Percentiles rank a stretch among this genome's conserved stretches.
These are phyloP conservation scores for Atethmia centrago DNA, from an alignment of 2,888 invertebrate genomes.

Conservation along the genomic window DNA sequence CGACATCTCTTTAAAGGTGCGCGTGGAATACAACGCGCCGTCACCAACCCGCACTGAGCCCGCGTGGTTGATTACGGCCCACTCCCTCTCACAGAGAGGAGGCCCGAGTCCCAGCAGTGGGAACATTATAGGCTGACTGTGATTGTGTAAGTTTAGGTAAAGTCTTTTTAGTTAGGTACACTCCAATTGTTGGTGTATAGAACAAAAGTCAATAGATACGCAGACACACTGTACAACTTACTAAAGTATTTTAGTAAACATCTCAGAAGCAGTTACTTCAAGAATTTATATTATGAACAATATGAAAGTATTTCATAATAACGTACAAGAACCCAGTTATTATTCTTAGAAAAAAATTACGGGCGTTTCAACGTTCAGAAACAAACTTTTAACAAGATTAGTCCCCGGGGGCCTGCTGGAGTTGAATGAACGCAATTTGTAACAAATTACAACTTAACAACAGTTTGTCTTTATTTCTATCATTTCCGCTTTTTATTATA, in stretches of 20 bases:
- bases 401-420: constrained; percentile 68
- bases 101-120: no score
- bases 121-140: no score
- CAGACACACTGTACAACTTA: neutral
- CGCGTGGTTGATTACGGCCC: no score
- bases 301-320: constrained; percentile 37
- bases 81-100: no score
- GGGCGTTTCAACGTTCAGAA: constrained; percentile 39
- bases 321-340: constrained; percentile 38
- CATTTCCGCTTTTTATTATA: constrained; percentile 57
- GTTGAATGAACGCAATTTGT: constrained; percentile 73
- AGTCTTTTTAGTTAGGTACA: neutral
- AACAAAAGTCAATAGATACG: neutral
- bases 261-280: neutral
- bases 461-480: constrained; percentile 66
- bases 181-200: neutral
- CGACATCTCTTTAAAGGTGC: no score
- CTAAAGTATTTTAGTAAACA: neutral
- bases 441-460: constrained; percentile 70
- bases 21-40: no score
- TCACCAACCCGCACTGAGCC: no score
- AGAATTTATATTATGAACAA: constrained; percentile 18
- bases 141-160: no score
- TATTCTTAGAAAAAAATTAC: constrained; percentile 59
- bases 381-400: constrained; percentile 73